Percentiles rank a stretch among this genome's conserved stretches.
Conservation (phyloP, 64 coral and sea anemone species). For the Platygyra sinensis region DNA sequence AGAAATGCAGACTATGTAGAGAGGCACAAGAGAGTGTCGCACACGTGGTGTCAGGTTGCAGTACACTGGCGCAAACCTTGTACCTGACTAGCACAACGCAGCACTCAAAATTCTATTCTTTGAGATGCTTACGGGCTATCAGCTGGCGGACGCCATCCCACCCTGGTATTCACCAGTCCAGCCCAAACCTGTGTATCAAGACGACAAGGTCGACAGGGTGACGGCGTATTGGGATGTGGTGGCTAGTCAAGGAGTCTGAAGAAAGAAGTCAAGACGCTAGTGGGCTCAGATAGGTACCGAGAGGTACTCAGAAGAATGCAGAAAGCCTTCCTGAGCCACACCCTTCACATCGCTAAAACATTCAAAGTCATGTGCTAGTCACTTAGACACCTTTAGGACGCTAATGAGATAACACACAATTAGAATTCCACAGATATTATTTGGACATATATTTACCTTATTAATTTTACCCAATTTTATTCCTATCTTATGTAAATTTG, state of each 20-base stretch:
- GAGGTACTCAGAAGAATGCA: too few relatives aligned
- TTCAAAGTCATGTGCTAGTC: too few relatives aligned
- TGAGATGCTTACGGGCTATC: slow-evolving; percentile 13
- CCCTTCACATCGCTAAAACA: too few relatives aligned
- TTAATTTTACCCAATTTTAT: too few relatives aligned
- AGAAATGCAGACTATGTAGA: not conserved
- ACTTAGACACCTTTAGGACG: too few relatives aligned
- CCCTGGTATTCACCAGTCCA: slow-evolving; percentile 26
- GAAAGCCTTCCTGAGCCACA: not conserved
- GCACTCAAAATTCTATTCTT: slow-evolving; percentile 39
- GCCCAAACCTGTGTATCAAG: slow-evolving; percentile 14
- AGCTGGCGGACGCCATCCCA: not conserved
- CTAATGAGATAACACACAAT: too few relatives aligned
- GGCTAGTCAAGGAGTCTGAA: not conserved
- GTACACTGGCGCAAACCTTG: too few relatives aligned
- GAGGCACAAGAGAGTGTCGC: slow-evolving; percentile 12
- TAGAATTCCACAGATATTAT: too few relatives aligned
- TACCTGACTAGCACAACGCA: too few relatives aligned
- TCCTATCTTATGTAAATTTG: too few relatives aligned
- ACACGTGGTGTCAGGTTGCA: too few relatives aligned
- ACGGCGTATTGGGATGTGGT: slow-evolving; percentile 35
- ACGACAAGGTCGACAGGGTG: not conserved
- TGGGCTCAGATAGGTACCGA: not conserved
- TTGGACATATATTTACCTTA: too few relatives aligned
- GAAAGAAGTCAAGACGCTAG: not conserved